phyloP scores from a whole-genome alignment of 2,113 vertebrate species.

The Microcebus lehilahytsara region DNA sequence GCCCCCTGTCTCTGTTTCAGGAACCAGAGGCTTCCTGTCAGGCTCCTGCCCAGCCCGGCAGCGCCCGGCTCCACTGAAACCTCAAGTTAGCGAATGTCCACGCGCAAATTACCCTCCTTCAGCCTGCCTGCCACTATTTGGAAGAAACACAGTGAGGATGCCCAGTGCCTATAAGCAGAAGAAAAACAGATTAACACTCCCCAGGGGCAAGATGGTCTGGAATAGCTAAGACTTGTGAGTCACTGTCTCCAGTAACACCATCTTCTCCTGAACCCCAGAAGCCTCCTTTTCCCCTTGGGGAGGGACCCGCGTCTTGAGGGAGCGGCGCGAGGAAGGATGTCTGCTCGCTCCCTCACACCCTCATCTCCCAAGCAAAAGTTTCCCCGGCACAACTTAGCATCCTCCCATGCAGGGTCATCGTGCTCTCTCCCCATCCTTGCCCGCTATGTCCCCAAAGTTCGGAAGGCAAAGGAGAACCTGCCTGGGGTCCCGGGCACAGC shows the following conservation, averaged over 20 bases:
- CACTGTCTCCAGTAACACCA: not conserved
- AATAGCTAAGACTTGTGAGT: slow-evolving; percentile 4
- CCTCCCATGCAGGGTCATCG: not conserved
- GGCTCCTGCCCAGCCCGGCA: not conserved
- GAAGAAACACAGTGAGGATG: not conserved
- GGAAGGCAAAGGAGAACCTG: not conserved
- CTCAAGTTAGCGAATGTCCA: not conserved
- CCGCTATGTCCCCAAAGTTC: not conserved
- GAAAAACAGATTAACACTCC: slow-evolving; percentile 30
- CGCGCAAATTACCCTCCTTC: not conserved
- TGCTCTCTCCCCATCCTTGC: not conserved
- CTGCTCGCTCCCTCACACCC: not conserved
- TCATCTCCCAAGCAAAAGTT: slow-evolving; percentile 65
- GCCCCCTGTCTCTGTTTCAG: not conserved
- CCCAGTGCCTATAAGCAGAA: not conserved
- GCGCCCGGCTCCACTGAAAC: not conserved
- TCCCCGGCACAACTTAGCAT: slow-evolving; percentile 31
- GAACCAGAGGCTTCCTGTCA: not conserved
- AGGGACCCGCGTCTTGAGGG: not conserved
- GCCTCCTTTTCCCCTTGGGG: not conserved
- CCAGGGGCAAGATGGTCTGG: not conserved
- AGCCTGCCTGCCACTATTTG: not conserved
- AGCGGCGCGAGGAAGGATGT: not conserved
- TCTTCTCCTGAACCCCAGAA: not conserved
- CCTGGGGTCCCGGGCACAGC: not conserved